Evolutionary conservation across 2,797 vertebrate genomes (phyloP).

Genomic region (Neostethus bicornis): DNA sequence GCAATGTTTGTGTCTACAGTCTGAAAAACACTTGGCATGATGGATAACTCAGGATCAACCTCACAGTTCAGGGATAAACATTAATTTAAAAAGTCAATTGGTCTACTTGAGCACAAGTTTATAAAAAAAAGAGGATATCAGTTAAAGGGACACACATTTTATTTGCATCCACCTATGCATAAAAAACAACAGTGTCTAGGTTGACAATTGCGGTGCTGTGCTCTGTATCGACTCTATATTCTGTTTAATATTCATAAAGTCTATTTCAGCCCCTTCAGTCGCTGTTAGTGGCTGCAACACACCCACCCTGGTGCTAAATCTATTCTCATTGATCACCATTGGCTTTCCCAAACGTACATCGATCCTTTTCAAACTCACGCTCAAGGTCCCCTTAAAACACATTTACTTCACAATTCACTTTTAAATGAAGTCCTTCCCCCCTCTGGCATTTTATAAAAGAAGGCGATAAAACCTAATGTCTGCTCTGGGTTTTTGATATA

Average conservation of each 20-base stretch:
- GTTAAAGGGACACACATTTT: slow-evolving; percentile 12
- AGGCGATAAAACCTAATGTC: slow-evolving; percentile 69
- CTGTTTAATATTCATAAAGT: slow-evolving; percentile 98
- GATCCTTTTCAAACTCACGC: slow-evolving; percentile 82
- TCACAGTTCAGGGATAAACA: slow-evolving; percentile 38
- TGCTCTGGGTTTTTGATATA: slow-evolving; percentile 43
- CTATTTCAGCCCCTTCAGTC: slow-evolving; percentile 87
- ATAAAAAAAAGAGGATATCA: slow-evolving; percentile 21
- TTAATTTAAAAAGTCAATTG: slow-evolving; percentile 44
- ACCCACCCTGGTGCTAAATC: slow-evolving; percentile 83
- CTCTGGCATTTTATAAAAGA: slow-evolving; percentile 47
- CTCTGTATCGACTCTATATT: slow-evolving; percentile 81
- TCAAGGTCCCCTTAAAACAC: slow-evolving; percentile 85
- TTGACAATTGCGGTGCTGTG: slow-evolving; percentile 60
- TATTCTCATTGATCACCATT: slow-evolving; percentile 94
- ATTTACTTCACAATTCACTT: slow-evolving; percentile 63
- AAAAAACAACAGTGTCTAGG: slow-evolving; percentile 34
- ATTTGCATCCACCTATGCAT: slow-evolving; percentile 14
- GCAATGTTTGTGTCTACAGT: slow-evolving; percentile 34
- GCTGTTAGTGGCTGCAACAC: slow-evolving; percentile 80
- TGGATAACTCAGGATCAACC: slow-evolving; percentile 40
- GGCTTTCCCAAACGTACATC: slow-evolving; percentile 81
- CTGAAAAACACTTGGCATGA: slow-evolving; percentile 50
- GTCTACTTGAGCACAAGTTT: slow-evolving; percentile 39
- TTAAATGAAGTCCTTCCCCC: slow-evolving; percentile 68